Evolutionary conservation across 1,140 invertebrate species (phyloP), one percentile per base, ranked within the genome.

Genomic region (Macrotrachela quadricornifera): DNA sequence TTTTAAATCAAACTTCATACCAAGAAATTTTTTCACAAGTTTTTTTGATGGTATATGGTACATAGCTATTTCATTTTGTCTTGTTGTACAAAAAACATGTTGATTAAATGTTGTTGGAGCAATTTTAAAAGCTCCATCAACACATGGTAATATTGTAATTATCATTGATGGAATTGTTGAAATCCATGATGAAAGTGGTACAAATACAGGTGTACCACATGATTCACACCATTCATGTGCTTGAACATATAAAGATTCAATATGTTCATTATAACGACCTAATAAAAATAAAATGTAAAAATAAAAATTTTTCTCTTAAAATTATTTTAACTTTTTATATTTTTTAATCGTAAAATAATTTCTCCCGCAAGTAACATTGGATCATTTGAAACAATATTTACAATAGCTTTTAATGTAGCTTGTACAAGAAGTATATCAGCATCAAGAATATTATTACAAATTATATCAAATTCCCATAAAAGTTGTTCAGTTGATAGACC

Each of bases 21-120:
- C 8, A 77, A 80, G 81, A 59, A 84, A 83, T 0, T 78, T 81
- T 60, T 81, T 78, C 1, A 83, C 77, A 55, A 82, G 69, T 51
- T 79, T 80, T 57, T 81, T 80, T 16, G 80, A 81, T 76, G 83
- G 83, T 14, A 85, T 77, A 60, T 85, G 81, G 79, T 82, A 85
- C 11, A 83, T 69, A 60, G 83, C 79, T 46, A 83, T 78, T 57
- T 80, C 79, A 1, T 79, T 79, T 21, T 60, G 56, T 36, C 75
- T 70, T 11, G 74, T 74, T 1, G 78, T 78, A 40, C 79, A 78
- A 42, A 82, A 69, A 17, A 81, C 72, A 63, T 85, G 80, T 59
- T 85, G 83, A 15, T 78, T 80, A 14, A 79, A 79, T 0, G 80
- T 80, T 0, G 80, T 74, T 65, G 54, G 67, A 58, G 73, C 76